Conservation (phyloP, 2,797 vertebrate species). For the Hydrophis major region DNA sequence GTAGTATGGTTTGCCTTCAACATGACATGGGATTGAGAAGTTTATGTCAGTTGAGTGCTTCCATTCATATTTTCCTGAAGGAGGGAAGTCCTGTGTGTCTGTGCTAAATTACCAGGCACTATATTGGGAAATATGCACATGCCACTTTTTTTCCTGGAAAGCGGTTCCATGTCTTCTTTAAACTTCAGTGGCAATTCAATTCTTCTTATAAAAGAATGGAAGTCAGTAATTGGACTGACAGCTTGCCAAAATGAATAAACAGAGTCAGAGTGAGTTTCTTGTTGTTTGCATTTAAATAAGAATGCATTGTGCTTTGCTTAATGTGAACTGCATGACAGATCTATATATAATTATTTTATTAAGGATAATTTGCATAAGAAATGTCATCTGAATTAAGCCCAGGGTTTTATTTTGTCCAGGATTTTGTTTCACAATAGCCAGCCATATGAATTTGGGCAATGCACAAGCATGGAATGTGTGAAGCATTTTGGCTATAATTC, state of each 20-base stretch:
- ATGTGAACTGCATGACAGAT: neutral
- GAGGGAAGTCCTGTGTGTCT: neutral
- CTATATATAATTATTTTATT: constrained; percentile 1
- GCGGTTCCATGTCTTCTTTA: constrained; percentile 29
- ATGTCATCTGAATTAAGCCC: neutral
- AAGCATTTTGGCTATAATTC: neutral
- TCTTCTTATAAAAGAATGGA: constrained; percentile 46
- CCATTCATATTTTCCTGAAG: constrained; percentile 17
- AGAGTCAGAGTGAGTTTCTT: constrained; percentile 3
- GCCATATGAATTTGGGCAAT: neutral
- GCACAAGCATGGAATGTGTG: neutral
- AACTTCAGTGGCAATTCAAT: constrained; percentile 26
- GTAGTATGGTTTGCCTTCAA: constrained; percentile 12
- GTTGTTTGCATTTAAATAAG: constrained; percentile 5
- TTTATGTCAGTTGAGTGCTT: constrained; percentile 20
- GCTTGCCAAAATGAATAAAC: constrained; percentile 21
- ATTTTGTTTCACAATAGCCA: neutral
- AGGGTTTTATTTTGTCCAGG: neutral
- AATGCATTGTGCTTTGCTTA: constrained; percentile 5
- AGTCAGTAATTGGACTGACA: constrained; percentile 38
- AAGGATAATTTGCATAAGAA: neutral
- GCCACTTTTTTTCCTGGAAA: constrained; percentile 4
- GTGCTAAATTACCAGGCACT: constrained; percentile 19
- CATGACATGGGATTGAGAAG: constrained; percentile 20
- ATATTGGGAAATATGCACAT: constrained; percentile 30